These are phyloP conservation scores for Agapetus fuscipes DNA, from an alignment of 2,888 invertebrate species.

Conservation along the genomic window DNA sequence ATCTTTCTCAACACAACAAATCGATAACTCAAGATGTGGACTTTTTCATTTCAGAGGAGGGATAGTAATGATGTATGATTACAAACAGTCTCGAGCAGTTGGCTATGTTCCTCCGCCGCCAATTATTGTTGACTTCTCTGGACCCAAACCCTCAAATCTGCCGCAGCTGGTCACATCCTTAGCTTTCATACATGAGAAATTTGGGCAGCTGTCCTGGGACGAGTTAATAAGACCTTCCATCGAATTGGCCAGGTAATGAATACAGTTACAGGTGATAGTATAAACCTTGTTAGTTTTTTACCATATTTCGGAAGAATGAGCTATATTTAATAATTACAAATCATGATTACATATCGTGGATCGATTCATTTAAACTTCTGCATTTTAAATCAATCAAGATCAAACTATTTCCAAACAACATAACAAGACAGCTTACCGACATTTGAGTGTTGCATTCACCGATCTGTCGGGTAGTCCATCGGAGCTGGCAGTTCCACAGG, in stretches of 20 bases:
- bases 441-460: too few species aligned
- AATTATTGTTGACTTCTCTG: conserved; percentile 37
- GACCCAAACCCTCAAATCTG: conserved; percentile 27
- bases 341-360: too few species aligned
- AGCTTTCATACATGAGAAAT: conserved; percentile 43
- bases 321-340: too few species aligned
- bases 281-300: background rate
- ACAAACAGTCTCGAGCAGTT: conserved; percentile 38
- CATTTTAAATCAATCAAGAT: too few species aligned
- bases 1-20: background rate
- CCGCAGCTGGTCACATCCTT: conserved; percentile 53
- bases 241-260: conserved; percentile 40
- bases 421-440: too few species aligned
- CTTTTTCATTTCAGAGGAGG: conserved; percentile 52
- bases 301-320: too few species aligned
- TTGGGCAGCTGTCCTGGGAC: conserved; percentile 49
- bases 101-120: conserved; percentile 29
- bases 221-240: conserved; percentile 49
- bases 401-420: too few species aligned
- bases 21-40: background rate
- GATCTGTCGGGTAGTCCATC: too few species aligned
- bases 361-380: too few species aligned
- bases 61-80: conserved; percentile 62
- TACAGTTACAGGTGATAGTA: too few species aligned
- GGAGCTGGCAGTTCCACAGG: too few species aligned